Percentiles rank a stretch among this genome's conserved stretches.
Conservation (phyloP, 2,797 vertebrate species). For the Propithecus perrieri region DNA sequence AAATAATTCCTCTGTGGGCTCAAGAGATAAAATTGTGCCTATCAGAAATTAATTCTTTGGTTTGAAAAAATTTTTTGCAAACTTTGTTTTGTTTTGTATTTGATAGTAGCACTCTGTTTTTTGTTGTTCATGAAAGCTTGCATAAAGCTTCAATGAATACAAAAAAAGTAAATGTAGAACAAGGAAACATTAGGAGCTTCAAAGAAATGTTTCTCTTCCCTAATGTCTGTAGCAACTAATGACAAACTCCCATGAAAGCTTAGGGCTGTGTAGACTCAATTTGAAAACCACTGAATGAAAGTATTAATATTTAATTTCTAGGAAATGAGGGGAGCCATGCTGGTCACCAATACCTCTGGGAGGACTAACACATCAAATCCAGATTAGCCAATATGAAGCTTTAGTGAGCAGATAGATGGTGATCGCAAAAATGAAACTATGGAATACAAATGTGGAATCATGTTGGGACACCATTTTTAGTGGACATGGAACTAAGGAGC, state of each 20-base stretch:
- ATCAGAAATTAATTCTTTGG: background rate
- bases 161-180: background rate
- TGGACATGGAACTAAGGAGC: background rate
- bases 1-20: background rate
- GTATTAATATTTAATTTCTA: background rate
- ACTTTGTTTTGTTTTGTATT: slow-evolving; percentile 1
- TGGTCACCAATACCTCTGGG: background rate
- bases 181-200: background rate
- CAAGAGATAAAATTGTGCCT: background rate
- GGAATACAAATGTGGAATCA: background rate
- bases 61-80: background rate
- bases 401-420: background rate
- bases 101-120: background rate
- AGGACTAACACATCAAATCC: background rate
- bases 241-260: background rate
- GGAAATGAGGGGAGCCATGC: background rate
- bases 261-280: background rate
- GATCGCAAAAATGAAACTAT: background rate
- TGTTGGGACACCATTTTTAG: background rate
- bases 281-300: background rate
- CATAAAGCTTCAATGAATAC: background rate
- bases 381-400: background rate
- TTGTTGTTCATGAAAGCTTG: background rate
- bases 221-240: background rate
- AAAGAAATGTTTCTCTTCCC: background rate